Evolutionary conservation across 2,888 invertebrate species (phyloP).

Genomic region (Amphipoea oculea): DNA sequence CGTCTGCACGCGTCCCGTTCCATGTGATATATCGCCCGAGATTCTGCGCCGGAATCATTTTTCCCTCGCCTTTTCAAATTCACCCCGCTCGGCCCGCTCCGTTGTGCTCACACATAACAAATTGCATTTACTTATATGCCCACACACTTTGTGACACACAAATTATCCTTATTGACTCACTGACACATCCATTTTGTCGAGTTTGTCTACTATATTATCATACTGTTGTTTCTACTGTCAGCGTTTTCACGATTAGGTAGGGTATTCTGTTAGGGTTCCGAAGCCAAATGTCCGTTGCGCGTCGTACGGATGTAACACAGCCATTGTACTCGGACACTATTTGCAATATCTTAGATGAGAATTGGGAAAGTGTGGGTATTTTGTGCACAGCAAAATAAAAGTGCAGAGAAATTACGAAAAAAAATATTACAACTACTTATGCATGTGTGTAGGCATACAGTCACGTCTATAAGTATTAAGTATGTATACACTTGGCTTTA

Average conservation of each 20-base stretch:
- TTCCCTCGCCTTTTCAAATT: conserved; percentile 59
- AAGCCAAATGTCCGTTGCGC: too few species aligned
- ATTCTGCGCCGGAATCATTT: conserved; percentile 56
- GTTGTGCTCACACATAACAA: conserved; percentile 58
- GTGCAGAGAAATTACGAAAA: background rate
- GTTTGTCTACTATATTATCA: conserved; percentile 22
- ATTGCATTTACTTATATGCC: conserved; percentile 59
- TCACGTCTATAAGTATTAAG: too few species aligned
- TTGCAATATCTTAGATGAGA: background rate
- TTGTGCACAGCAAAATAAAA: background rate
- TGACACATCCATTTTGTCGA: conserved; percentile 53
- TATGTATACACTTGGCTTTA: too few species aligned
- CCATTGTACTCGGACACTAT: background rate
- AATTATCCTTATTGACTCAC: conserved; percentile 66
- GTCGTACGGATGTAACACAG: background rate
- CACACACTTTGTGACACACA: conserved; percentile 52
- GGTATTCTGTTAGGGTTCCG: background rate
- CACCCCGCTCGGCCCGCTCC: conserved; percentile 38
- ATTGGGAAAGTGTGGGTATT: background rate
- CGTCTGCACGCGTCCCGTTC: conserved; percentile 53
- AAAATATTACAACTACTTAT: too few species aligned
- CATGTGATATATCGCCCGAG: conserved; percentile 46
- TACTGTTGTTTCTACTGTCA: conserved; percentile 21
- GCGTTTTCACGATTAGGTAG: conserved; percentile 2
- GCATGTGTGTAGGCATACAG: too few species aligned